phyloP scores from a whole-genome alignment of 2,113 vertebrate species.

The Pholis gunnellus region DNA sequence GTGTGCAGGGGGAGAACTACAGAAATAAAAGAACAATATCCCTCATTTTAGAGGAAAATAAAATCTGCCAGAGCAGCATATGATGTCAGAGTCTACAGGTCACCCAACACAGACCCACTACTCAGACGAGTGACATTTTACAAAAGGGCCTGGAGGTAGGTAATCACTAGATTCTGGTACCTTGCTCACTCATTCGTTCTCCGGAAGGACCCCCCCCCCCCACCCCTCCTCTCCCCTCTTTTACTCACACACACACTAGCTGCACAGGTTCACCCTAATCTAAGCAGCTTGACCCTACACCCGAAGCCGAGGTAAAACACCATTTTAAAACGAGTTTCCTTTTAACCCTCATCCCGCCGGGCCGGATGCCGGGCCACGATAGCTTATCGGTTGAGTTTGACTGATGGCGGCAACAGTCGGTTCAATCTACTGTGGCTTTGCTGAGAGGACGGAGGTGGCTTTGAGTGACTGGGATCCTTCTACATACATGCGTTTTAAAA shows the following conservation, averaged over 20 bases:
- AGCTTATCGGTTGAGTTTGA: slow-evolving; percentile 16
- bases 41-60: slow-evolving; percentile 16
- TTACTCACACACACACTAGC: slow-evolving; percentile 21
- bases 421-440: slow-evolving; percentile 18
- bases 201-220: neutral
- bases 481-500: no score
- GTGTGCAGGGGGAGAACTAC: neutral
- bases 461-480: neutral
- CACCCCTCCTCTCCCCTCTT: neutral
- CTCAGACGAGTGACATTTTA: slow-evolving; percentile 63
- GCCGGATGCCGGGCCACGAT: slow-evolving; percentile 24
- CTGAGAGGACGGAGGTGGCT: neutral
- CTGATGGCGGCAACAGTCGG: slow-evolving; percentile 24
- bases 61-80: slow-evolving; percentile 1
- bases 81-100: slow-evolving; percentile 58
- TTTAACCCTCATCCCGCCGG: slow-evolving; percentile 54
- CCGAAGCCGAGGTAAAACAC: slow-evolving; percentile 55
- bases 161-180: slow-evolving; percentile 53
- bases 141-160: slow-evolving; percentile 44
- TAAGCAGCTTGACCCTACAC: slow-evolving; percentile 50
- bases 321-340: slow-evolving; percentile 53
- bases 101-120: slow-evolving; percentile 28
- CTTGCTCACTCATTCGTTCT: slow-evolving; percentile 34
- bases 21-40: neutral
- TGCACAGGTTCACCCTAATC: slow-evolving; percentile 59